phyloP scores from a whole-genome alignment of 1,140 invertebrate genomes.

The Hormaphis cornu region DNA sequence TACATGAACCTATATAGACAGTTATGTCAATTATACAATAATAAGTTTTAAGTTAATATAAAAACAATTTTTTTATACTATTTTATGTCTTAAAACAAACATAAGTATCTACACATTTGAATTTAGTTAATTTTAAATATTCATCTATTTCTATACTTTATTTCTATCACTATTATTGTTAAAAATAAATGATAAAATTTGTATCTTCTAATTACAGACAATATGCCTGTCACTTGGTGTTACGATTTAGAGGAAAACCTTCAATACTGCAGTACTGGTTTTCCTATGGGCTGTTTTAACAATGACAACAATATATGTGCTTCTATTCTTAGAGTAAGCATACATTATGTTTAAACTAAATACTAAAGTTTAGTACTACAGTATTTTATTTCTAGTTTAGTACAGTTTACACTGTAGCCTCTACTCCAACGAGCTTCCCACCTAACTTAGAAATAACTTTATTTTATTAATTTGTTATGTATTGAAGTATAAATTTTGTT shows the following conservation, averaged over 20 bases:
- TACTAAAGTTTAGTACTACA: too few relatives aligned
- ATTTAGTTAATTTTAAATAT: background rate
- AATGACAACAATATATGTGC: constrained; percentile 29
- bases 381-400: too few relatives aligned
- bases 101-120: background rate
- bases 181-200: background rate
- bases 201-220: constrained; percentile 48
- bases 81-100: background rate
- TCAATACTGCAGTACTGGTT: constrained; percentile 85
- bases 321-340: constrained; percentile 30
- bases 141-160: background rate
- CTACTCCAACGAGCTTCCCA: too few relatives aligned
- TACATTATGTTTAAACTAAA: background rate
- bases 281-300: constrained; percentile 89
- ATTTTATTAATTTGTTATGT: too few relatives aligned
- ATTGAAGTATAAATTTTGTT: too few relatives aligned
- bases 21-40: too few relatives aligned
- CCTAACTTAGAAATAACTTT: too few relatives aligned
- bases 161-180: background rate
- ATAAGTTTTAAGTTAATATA: too few relatives aligned
- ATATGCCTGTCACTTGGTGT: constrained; percentile 97
- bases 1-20: too few relatives aligned
- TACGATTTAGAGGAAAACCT: constrained; percentile 67
- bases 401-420: too few relatives aligned
- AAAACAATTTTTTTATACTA: background rate